Evolutionary conservation across 2,113 vertebrate genomes (phyloP).

Genomic region (Budorcas taxicolor): DNA sequence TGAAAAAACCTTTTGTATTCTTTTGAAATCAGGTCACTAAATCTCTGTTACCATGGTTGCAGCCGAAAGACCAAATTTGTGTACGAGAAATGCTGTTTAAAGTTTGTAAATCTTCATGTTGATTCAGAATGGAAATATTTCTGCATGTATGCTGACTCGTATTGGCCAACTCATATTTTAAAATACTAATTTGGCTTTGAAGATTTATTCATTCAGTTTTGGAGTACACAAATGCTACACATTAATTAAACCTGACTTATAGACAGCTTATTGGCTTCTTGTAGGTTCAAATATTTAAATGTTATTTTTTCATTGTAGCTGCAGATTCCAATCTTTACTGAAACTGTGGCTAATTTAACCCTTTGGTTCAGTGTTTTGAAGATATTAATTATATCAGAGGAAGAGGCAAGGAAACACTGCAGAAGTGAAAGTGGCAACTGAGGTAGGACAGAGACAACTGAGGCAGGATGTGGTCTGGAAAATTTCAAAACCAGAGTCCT

Average conservation of each 20-base stretch:
- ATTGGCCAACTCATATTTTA: constrained; percentile 44
- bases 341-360: not conserved
- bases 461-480: not conserved
- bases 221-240: not conserved
- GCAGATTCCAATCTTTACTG: not conserved
- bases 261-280: constrained; percentile 20
- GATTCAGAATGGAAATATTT: constrained; percentile 34
- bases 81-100: not conserved
- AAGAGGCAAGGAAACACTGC: not conserved
- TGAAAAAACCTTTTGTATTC: not conserved
- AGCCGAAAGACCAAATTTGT: not conserved
- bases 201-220: constrained; percentile 26
- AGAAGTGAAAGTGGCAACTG: not conserved
- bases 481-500: not conserved
- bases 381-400: not conserved
- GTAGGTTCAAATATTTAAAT: constrained; percentile 10
- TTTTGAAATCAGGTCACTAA: constrained; percentile 38
- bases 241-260: constrained; percentile 50
- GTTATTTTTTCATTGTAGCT: not conserved
- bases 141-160: not conserved
- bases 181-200: constrained; percentile 47
- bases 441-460: not conserved
- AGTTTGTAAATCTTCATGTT: constrained; percentile 20
- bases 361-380: not conserved
- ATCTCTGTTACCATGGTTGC: not conserved